Conservation (phyloP, 2,888 invertebrate genomes). For the Dryocosmus kuriphilus region DNA sequence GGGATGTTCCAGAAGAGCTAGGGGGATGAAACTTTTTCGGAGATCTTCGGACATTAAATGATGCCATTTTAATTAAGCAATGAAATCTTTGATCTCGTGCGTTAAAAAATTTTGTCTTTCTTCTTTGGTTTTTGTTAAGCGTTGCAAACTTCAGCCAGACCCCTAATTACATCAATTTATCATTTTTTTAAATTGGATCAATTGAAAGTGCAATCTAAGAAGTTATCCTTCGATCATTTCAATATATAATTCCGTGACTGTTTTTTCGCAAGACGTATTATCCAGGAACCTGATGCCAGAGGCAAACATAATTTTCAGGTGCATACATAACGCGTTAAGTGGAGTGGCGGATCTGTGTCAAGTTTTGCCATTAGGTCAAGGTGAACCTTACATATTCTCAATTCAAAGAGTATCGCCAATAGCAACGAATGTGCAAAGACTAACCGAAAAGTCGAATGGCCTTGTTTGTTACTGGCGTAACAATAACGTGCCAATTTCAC, state of each 20-base stretch:
- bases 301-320: slow-evolving; percentile 39
- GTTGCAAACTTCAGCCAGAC: no score
- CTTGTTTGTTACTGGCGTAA: slow-evolving; percentile 8
- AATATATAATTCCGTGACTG: background rate
- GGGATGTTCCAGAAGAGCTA: no score
- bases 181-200: no score
- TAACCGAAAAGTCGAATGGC: slow-evolving; percentile 45
- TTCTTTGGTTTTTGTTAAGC: no score
- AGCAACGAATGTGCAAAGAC: slow-evolving; percentile 37
- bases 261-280: slow-evolving; percentile 3
- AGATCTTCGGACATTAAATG: no score
- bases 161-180: no score
- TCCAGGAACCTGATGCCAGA: slow-evolving; percentile 18
- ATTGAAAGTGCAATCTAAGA: no score
- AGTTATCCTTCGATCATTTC: no score
- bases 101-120: no score
- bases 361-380: slow-evolving; percentile 59
- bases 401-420: slow-evolving; percentile 53
- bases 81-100: no score
- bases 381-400: slow-evolving; percentile 54
- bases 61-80: no score
- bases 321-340: slow-evolving; percentile 40
- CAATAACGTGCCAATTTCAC: slow-evolving; percentile 20
- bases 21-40: no score
- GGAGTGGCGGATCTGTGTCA: slow-evolving; percentile 44